A percentile compares a stretch with the other conserved stretches of the same genome.
These are phyloP conservation scores for Pampusana beccarii DNA, from an alignment of 2,113 vertebrate genomes.

Conservation along the genomic window DNA sequence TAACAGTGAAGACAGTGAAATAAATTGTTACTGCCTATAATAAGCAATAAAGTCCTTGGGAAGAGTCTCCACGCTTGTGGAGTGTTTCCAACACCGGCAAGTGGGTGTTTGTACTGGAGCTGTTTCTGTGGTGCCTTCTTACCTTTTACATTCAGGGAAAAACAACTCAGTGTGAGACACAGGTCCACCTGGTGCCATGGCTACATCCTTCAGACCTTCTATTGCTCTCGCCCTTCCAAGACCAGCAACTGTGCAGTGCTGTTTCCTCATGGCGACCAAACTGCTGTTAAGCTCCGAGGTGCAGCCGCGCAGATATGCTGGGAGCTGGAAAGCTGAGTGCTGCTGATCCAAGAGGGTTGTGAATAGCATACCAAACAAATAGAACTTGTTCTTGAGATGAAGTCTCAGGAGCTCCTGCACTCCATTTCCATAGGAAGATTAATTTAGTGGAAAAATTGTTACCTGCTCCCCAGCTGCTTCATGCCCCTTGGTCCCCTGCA, in stretches of 20 bases:
- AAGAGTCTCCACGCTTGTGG: background rate
- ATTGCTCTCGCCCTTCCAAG: background rate
- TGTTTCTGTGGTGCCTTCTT: background rate
- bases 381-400: background rate
- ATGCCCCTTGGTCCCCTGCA: background rate
- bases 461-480: background rate
- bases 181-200: background rate
- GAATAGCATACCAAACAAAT: background rate
- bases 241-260: background rate
- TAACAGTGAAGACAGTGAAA: slow-evolving; percentile 30
- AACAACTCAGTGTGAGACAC: background rate
- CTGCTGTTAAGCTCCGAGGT: background rate
- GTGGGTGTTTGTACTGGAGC: background rate
- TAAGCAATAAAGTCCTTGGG: background rate
- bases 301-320: background rate
- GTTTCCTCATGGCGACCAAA: background rate
- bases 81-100: background rate
- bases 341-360: background rate
- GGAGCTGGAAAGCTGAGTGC: background rate
- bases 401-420: background rate
- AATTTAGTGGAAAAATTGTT: background rate
- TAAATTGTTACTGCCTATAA: slow-evolving; percentile 24
- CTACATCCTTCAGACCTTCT: background rate
- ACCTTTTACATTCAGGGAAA: background rate
- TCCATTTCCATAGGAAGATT: background rate